These are phyloP conservation scores for Paramormyrops kingsleyae DNA, from an alignment of 2,113 vertebrate species.

Conservation along the genomic window DNA sequence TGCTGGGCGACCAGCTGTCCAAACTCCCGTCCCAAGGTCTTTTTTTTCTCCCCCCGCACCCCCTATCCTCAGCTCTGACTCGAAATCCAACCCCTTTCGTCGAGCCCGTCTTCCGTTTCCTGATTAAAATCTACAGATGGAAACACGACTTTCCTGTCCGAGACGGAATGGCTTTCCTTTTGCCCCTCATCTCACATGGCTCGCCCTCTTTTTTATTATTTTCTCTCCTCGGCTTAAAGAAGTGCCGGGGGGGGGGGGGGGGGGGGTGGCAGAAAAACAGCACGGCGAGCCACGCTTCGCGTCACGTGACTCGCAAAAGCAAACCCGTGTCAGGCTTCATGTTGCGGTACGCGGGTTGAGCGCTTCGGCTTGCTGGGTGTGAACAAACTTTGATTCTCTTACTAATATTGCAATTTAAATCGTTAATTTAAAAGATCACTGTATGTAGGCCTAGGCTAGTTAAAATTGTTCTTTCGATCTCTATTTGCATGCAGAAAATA, in stretches of 20 bases:
- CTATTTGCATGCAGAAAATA: background rate
- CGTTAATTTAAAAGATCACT: background rate
- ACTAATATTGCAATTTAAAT: background rate
- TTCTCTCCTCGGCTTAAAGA: background rate
- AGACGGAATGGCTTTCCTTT: background rate
- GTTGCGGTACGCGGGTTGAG: background rate
- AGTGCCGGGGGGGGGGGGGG: too few species aligned
- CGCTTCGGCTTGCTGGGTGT: background rate
- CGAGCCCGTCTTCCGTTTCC: constrained; percentile 19
- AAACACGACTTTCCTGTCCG: constrained; percentile 5
- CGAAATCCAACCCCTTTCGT: background rate
- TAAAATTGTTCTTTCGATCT: background rate
- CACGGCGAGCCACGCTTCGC: constrained; percentile 20
- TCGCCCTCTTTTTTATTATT: constrained; percentile 12
- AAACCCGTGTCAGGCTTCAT: constrained; percentile 30
- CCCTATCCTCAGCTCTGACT: background rate
- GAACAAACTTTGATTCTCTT: background rate
- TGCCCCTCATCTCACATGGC: constrained; percentile 10
- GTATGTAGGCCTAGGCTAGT: background rate
- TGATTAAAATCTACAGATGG: constrained; percentile 16
- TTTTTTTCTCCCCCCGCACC: constrained; percentile 1
- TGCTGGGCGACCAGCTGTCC: background rate
- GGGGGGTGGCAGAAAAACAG: constrained; percentile 6
- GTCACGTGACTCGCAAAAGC: constrained; percentile 39
- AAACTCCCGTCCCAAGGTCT: constrained; percentile 20